Percentiles rank a stretch among this genome's conserved stretches.
phyloP scores from a whole-genome alignment of 2,797 vertebrate genomes.

The Orientallactaga sibirica region DNA sequence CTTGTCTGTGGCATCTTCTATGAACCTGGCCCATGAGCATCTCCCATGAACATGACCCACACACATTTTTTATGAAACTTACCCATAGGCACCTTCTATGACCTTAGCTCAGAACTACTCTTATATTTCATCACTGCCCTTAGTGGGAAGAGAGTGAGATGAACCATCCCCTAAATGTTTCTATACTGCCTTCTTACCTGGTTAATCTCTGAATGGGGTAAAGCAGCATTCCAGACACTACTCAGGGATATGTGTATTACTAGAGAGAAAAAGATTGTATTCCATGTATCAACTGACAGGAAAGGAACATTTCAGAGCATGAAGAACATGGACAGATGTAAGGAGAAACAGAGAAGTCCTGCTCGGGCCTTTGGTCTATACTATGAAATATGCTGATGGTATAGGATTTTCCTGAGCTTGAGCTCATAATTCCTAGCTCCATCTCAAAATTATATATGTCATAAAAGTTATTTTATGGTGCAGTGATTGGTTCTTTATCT shows the following conservation, averaged over 20 bases:
- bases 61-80: too few species aligned
- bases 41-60: too few species aligned
- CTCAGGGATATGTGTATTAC: conserved; percentile 16
- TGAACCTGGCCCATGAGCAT: too few species aligned
- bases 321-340: conserved; percentile 51
- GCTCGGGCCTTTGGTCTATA: neutral
- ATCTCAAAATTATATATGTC: conserved; percentile 61
- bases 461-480: conserved; percentile 56
- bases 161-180: neutral
- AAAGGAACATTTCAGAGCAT: conserved; percentile 43
- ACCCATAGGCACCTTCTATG: too few species aligned
- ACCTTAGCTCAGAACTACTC: neutral
- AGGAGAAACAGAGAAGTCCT: conserved; percentile 32
- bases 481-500: neutral
- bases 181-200: neutral
- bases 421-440: conserved; percentile 50
- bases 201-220: neutral
- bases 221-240: neutral
- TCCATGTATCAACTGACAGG: conserved; percentile 67
- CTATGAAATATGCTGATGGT: conserved; percentile 65
- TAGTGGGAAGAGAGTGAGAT: neutral
- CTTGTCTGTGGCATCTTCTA: too few species aligned
- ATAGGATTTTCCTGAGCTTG: conserved; percentile 70
- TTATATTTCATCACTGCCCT: neutral
- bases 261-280: conserved; percentile 29